Evolutionary conservation across 2,888 invertebrate species (phyloP), one percentile per base, ranked within the genome.

Genomic region (Pyrocoelia pectoralis): DNA sequence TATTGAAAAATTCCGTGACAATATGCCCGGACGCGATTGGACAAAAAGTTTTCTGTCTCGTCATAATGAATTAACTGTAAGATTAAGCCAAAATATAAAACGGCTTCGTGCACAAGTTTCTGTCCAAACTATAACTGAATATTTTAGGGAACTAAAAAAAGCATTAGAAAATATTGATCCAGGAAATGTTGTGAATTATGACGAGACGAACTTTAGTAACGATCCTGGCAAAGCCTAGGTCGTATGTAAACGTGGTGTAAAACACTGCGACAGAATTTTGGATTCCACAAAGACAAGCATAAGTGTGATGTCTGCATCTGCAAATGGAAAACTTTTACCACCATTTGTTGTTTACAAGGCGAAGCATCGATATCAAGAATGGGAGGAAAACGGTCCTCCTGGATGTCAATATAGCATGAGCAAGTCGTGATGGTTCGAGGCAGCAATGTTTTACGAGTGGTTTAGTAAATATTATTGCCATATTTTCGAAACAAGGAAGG

Each of bases 151-250:
- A 17, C 51, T 70, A 50, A 63, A 63, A n/a, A 59, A 67, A 18
- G n/a, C n/a, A n/a, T n/a, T n/a, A n/a, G n/a, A n/a, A n/a, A n/a
- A n/a, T n/a, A n/a, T n/a, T n/a, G 67, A 64, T n/a, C 57, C 68
- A 15, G 6, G 41, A 52, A 68, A 65, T 38, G 69, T 72, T 6
- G 64, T 72, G 14, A 79, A 80, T 55, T 79, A 76, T 68, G 76
- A 79, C 58, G 76, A 78, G 62, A 76, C 74, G 1, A 76, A 76
- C 49, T 62, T 80, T 4, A 54, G 68, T 8, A 77, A 78, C 55
- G 74, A 80, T 46, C 75, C 76, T 15, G 77, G 74, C 0, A 66
- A 63, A 46, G 67, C 67, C 55, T 73, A 69, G 50, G 60, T 72
- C 10, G 68, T 78, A 28, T 51, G 56, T 40, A 72, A 41, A 41